phyloP scores from a whole-genome alignment of 2,888 invertebrate species.

The Watsonalla binaria region DNA sequence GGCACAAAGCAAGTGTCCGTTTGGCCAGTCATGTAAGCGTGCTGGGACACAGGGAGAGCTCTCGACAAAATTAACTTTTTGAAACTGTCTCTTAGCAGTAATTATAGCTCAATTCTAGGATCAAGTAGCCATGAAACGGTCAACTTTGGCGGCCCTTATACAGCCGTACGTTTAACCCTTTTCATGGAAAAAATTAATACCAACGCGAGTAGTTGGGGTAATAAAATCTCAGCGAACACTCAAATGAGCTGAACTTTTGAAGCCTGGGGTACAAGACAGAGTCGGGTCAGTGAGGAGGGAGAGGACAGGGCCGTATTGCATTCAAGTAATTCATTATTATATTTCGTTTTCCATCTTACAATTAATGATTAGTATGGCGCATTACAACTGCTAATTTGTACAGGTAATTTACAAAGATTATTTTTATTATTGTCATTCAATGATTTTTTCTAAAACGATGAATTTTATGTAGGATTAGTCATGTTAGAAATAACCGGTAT shows the following conservation, averaged over 20 bases:
- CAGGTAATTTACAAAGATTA: too few species aligned
- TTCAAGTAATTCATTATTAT: neutral
- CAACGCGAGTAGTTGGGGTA: constrained; percentile 72
- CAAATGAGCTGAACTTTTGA: constrained; percentile 78
- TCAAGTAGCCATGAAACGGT: constrained; percentile 71
- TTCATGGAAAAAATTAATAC: constrained; percentile 64
- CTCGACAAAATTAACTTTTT: constrained; percentile 30
- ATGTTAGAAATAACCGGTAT: too few species aligned
- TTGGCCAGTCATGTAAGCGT: neutral
- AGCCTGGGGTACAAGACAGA: constrained; percentile 75
- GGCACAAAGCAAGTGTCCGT: neutral
- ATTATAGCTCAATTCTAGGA: constrained; percentile 66
- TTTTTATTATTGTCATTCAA: too few species aligned
- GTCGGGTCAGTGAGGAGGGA: constrained; percentile 72
- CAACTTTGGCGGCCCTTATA: constrained; percentile 61
- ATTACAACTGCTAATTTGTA: too few species aligned
- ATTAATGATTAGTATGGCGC: too few species aligned
- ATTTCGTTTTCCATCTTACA: too few species aligned
- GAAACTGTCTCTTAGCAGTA: constrained; percentile 66
- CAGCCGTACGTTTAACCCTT: constrained; percentile 63
- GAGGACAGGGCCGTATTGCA: constrained; percentile 51
- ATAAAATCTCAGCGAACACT: constrained; percentile 77
- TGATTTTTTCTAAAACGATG: too few species aligned
- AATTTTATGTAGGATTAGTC: too few species aligned
- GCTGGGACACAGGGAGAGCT: constrained; percentile 15